Base-by-base conservation (phyloP, 2,113 vertebrate species). In the Lamprologus speciosus region DNA sequence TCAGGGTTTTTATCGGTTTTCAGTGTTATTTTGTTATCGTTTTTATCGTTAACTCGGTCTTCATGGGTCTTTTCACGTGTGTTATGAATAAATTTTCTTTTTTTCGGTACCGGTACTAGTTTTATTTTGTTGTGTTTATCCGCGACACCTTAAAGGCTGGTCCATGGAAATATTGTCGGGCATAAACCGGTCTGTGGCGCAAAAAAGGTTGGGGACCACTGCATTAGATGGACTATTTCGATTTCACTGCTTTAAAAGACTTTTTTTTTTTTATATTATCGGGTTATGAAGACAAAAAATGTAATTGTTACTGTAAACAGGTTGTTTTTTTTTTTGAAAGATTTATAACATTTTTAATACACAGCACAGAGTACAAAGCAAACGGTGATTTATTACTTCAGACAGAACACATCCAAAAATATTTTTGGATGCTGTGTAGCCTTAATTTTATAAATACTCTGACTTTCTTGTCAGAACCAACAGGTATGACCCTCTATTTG, bases 341-440 rank as follows among this genome's bases (percentile, higher is more conserved):
- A 4, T 50, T 50, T 75, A 0, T 28, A 50, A 47, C 1, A 19
- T n/a, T 50, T 47, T 78, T 0, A 50, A 31, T 0, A 78, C 14
- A 75, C 9, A 78, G 14, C 14, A 47, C 8, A 50, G 16, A 31
- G 16, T 12, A 40, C 19, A 17, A 73, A 73, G 9, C 8, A 45
- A 75, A 75, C 3, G 0, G 23, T 75, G 23, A 75, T 19, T 47
- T 75, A 47, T 47, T 19, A 19, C 23, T 50, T 75, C 14, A 50
- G 14, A 50, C 14, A 28, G 16, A 75, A 28, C 45, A 75, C 1
- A 11, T 73, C 9, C 40, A 75, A 47, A 75, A 47, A 47, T 47
- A 28, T 0, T 28, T 17, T 75, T 75, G 42, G 42, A 11, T 31
- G 42, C 4, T 2, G 0, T 50, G 16, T 78, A 3, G 14, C 23